Evolutionary conservation across 1,140 invertebrate species (phyloP).

Genomic region (Oedothorax gibbosus): DNA sequence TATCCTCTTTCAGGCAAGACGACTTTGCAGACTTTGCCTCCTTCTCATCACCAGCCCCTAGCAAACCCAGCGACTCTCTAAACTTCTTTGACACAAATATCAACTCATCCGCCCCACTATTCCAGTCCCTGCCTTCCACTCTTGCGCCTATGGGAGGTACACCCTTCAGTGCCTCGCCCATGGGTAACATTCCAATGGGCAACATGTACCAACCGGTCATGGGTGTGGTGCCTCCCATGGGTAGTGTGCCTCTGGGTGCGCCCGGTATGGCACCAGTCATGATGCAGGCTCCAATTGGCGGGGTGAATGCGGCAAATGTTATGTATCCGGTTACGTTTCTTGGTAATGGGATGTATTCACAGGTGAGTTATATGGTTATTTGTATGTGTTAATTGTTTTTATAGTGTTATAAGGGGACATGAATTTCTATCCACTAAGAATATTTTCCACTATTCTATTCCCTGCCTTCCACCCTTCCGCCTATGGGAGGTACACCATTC

Average conservation of each 20-base stretch:
- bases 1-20: conserved; percentile 16
- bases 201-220: conserved; percentile 44
- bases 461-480: conserved; percentile 32
- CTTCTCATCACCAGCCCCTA: conserved; percentile 8
- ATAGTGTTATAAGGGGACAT: no score
- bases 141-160: conserved; percentile 43
- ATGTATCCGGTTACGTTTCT: conserved; percentile 45
- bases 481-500: conserved; percentile 30
- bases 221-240: conserved; percentile 19
- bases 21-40: conserved; percentile 60
- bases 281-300: conserved; percentile 31
- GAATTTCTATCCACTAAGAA: no score
- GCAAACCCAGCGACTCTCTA: conserved; percentile 36
- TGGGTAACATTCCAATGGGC: conserved; percentile 29
- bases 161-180: conserved; percentile 50
- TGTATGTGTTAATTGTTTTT: no score
- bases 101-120: background rate
- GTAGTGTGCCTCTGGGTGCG: background rate
- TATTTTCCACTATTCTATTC: conserved; percentile 28
- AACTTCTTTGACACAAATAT: conserved; percentile 26
- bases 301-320: conserved; percentile 14
- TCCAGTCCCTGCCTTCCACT: conserved; percentile 37
- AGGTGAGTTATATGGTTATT: conserved; percentile 51
- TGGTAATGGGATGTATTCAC: conserved; percentile 8
- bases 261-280: conserved; percentile 9